Percentiles rank a stretch among this genome's conserved stretches.
Conservation (phyloP, 1,140 invertebrate genomes). For the Achroia grisella region DNA sequence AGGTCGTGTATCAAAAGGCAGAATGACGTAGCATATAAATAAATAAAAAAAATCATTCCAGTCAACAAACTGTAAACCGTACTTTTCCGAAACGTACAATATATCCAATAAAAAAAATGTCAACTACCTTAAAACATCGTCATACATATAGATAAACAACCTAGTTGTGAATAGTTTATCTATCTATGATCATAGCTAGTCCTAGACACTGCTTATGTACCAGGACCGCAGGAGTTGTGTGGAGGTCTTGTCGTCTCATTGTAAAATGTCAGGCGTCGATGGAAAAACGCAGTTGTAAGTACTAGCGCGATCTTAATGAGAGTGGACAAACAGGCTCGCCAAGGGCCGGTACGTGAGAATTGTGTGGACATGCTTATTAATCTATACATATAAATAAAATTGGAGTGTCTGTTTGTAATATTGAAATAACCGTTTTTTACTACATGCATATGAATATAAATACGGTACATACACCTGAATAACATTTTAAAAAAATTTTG, state of each 20-base stretch:
- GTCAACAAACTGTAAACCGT: too few species aligned
- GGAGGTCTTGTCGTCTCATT: constrained; percentile 41
- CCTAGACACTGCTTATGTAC: constrained; percentile 51
- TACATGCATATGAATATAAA: too few species aligned
- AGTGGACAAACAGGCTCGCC: constrained; percentile 64
- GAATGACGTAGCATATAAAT: too few species aligned
- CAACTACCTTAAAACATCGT: not conserved
- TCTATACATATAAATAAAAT: not conserved
- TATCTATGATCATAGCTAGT: constrained; percentile 62
- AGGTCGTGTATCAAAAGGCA: too few species aligned
- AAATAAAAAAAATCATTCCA: too few species aligned
- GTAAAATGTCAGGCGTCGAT: constrained; percentile 18
- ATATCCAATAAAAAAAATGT: too few species aligned
- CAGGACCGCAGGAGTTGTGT: constrained; percentile 36
- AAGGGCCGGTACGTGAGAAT: constrained; percentile 28
- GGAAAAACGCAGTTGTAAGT: constrained; percentile 53
- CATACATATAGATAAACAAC: not conserved
- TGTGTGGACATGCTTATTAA: constrained; percentile 25
- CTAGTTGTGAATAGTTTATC: constrained; percentile 29
- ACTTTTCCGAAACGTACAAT: too few species aligned
- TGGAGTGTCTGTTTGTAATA: not conserved
- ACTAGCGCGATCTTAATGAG: constrained; percentile 63
- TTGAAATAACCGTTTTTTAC: too few species aligned
- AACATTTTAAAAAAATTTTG: too few species aligned
- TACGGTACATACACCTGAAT: too few species aligned